Conservation (phyloP, 2,888 invertebrate species). For the Dinocampus coccinellae region DNA sequence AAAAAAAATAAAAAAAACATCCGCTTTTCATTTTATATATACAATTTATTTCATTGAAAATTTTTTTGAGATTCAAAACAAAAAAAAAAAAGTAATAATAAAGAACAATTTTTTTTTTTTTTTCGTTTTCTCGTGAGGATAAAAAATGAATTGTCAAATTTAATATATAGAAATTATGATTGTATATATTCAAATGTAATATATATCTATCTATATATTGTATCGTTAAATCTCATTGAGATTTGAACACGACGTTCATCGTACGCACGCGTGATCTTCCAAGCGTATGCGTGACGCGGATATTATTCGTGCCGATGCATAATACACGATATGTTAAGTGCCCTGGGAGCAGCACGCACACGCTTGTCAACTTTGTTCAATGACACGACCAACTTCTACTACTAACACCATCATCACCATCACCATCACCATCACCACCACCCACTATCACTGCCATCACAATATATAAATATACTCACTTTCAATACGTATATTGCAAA, state of each 20-base stretch:
- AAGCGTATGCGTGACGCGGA: constrained; percentile 51
- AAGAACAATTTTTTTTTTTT: too few species aligned
- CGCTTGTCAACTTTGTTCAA: constrained; percentile 51
- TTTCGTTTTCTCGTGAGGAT: too few species aligned
- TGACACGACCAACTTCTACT: not conserved
- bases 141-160: too few species aligned
- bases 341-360: constrained; percentile 49
- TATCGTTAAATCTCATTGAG: constrained; percentile 14
- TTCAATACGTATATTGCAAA: constrained; percentile 14
- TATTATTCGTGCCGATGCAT: constrained; percentile 58
- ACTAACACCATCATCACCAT: too few species aligned
- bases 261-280: constrained; percentile 47
- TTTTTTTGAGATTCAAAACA: too few species aligned
- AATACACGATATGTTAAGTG: constrained; percentile 52
- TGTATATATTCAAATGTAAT: not conserved
- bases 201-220: not conserved
- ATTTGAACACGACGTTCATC: constrained; percentile 48
- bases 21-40: too few species aligned
- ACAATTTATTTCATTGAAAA: too few species aligned
- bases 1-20: too few species aligned
- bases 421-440: too few species aligned
- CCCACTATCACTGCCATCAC: not conserved
- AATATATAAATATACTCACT: constrained; percentile 3
- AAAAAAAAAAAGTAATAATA: too few species aligned
- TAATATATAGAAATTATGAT: too few species aligned